Percentiles rank a stretch among this genome's conserved stretches.
phyloP scores from a whole-genome alignment of 1,140 invertebrate genomes.

The Bombus turneri region DNA sequence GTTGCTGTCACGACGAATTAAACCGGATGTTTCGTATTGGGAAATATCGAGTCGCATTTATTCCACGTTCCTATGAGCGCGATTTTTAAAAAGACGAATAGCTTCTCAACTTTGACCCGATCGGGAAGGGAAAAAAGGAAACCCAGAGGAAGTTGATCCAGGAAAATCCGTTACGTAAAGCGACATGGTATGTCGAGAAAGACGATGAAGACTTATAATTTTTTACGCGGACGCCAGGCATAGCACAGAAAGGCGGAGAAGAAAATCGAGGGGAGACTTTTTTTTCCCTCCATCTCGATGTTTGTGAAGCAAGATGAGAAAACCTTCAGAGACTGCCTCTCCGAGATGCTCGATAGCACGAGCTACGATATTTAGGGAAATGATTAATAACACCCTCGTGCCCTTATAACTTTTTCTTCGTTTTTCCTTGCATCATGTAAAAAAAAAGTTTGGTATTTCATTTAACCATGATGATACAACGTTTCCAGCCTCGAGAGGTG shows the following conservation, averaged over 20 bases:
- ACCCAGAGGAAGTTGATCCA: background rate
- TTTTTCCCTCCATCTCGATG: background rate
- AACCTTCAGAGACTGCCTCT: background rate
- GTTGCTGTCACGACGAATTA: background rate
- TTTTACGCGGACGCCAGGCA: background rate
- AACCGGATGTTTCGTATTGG: background rate
- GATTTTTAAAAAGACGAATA: background rate
- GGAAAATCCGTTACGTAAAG: background rate
- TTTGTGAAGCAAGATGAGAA: background rate
- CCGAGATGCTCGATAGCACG: background rate
- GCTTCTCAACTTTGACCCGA: background rate
- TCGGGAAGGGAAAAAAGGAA: background rate
- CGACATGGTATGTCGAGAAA: background rate
- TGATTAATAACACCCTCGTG: constrained; percentile 17
- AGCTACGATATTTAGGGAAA: background rate
- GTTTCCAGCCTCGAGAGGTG: background rate
- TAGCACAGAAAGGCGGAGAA: background rate
- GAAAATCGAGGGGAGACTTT: background rate
- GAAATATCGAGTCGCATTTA: background rate
- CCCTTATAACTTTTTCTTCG: background rate
- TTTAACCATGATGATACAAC: background rate
- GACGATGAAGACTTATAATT: background rate
- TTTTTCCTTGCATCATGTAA: background rate
- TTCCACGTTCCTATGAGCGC: background rate
- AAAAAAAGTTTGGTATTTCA: background rate